Percentiles rank a stretch among this genome's conserved stretches.
phyloP scores from a whole-genome alignment of 2,888 invertebrate genomes.

The Caenorhabditis macrosperma region DNA sequence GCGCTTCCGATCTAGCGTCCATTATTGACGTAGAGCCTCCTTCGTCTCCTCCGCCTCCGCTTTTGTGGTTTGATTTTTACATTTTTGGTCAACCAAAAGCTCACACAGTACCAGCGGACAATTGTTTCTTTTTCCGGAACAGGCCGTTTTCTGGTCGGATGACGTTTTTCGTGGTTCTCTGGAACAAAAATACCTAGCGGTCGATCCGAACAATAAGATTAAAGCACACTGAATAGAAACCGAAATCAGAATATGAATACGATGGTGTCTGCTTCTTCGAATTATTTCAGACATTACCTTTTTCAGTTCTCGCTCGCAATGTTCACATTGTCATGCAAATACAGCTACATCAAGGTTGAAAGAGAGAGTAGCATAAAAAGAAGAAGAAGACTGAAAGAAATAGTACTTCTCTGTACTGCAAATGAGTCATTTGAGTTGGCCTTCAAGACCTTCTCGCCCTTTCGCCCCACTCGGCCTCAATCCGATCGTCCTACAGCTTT shows the following conservation, averaged over 20 bases:
- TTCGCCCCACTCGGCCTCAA: constrained; percentile 35
- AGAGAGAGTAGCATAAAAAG: too few species aligned
- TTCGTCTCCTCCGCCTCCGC: constrained; percentile 15
- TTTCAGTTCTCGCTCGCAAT: background rate
- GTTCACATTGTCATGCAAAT: background rate
- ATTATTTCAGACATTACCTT: background rate
- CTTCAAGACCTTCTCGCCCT: constrained; percentile 9
- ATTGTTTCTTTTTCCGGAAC: constrained; percentile 12
- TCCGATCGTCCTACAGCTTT: constrained; percentile 40
- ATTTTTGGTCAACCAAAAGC: constrained; percentile 36
- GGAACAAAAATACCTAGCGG: background rate
- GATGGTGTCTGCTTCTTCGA: too few species aligned
- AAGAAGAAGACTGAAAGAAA: background rate
- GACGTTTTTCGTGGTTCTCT: background rate
- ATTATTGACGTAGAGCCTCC: constrained; percentile 41
- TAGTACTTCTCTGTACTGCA: background rate
- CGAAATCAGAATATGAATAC: background rate
- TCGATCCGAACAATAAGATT: constrained; percentile 1
- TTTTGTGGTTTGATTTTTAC: constrained; percentile 39
- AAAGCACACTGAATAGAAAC: background rate
- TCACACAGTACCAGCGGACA: constrained; percentile 9
- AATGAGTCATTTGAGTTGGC: constrained; percentile 28
- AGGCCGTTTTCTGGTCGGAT: constrained; percentile 8
- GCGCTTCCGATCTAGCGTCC: constrained; percentile 28
- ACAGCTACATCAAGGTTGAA: too few species aligned